Evolutionary conservation across 2,797 vertebrate genomes (phyloP), one percentile per base, ranked within the genome.

Genomic region (Hypotaenidia okinawae): DNA sequence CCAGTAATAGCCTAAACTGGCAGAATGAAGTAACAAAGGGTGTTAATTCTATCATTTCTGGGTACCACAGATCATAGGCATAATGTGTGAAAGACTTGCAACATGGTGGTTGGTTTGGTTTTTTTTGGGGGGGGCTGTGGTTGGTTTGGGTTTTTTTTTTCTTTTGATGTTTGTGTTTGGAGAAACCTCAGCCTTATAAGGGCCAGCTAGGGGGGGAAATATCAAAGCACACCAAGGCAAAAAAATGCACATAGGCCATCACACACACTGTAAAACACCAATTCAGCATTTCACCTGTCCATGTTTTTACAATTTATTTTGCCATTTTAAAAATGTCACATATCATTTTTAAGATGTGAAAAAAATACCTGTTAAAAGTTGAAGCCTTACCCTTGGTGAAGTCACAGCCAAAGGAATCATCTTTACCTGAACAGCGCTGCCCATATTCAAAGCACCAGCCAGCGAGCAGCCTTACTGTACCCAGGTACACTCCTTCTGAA

Each of bases 271-370:
- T 32, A 54, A 73, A 87, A 80, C 24, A 64, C 9, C 11, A 43
- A 47, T 8, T n/a, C 37, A 77, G 64, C 25, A 52, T 24, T 81
- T 57, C 11, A 14, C 22, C 14, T 81, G 25, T 43, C 94, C 13
- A 0, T 19, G 39, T 47, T 87, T 85, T 55, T 67, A 47, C 51
- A 84, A 28, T 74, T 92, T 93, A 94, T 92, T 96, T 77, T 45
- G 23, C 24, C 39, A 30, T 73, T 73, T 87, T 1, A 45, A 67
- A 86, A 87, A 51, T 10, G 8, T 27, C 21, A 89, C 6, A 0
- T 43, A 80, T 10, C 25, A 9, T 6, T 69, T 69, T 80, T n/a
- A 80, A 83, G 12, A 80, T 2, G 7, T 25, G 8, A 88, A 83
- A 45, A 73, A 3, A 59, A 25, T 16, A 61, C 14, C 33, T 77